These are phyloP conservation scores for Graphium colonna DNA, from an alignment of 2,888 invertebrate species.

Conservation along the genomic window DNA sequence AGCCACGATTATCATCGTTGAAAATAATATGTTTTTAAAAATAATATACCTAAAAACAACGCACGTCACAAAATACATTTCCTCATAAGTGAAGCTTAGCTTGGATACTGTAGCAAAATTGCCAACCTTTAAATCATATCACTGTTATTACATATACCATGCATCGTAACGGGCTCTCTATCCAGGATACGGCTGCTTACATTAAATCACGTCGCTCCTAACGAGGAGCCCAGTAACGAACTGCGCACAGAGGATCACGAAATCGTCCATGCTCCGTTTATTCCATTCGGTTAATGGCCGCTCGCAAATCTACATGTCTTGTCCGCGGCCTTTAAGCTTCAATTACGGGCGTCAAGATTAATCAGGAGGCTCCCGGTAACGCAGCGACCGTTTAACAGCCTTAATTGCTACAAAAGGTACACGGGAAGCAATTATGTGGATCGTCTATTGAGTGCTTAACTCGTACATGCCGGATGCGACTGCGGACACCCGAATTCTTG, in stretches of 20 bases:
- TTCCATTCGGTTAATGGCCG: conserved; percentile 5
- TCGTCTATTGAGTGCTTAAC: conserved; percentile 43
- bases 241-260: not conserved
- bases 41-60: too few relatives aligned
- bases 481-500: conserved; percentile 35
- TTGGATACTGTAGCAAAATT: too few relatives aligned
- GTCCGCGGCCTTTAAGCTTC: conserved; percentile 42
- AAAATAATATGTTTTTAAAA: too few relatives aligned
- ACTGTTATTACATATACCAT: too few relatives aligned
- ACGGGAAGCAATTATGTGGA: conserved; percentile 52
- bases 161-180: too few relatives aligned
- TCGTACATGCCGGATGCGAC: conserved; percentile 33
- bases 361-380: conserved; percentile 48
- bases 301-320: conserved; percentile 42
- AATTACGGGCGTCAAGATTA: conserved; percentile 58
- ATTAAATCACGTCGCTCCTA: not conserved
- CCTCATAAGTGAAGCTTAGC: too few relatives aligned
- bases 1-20: too few relatives aligned
- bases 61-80: too few relatives aligned
- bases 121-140: too few relatives aligned
- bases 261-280: conserved; percentile 2
- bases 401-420: conserved; percentile 53
- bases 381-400: conserved; percentile 51
- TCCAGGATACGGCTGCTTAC: too few relatives aligned
- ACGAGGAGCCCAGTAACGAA: not conserved